Conservation (phyloP, 2,888 invertebrate species). For the Diploptera punctata region DNA sequence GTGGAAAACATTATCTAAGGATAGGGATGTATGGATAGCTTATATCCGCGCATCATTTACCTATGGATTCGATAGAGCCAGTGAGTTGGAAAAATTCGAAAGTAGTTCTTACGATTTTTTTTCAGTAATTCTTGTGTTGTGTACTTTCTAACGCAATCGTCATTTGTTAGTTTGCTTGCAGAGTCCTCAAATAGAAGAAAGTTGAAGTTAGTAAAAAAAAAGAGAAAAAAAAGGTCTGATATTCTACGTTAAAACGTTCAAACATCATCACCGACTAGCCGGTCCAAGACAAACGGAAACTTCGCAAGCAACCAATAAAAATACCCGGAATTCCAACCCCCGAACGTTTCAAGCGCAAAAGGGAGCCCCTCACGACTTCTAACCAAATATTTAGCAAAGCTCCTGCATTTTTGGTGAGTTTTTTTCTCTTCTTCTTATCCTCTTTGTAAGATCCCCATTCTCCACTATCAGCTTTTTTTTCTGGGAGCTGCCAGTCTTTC, state of each 20-base stretch:
- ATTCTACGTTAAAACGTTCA: constrained; percentile 4
- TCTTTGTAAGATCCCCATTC: background rate
- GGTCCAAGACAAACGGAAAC: constrained; percentile 23
- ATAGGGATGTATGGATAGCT: too few species aligned
- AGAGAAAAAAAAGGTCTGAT: too few species aligned
- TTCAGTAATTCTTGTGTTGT: too few species aligned
- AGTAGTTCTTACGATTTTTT: too few species aligned
- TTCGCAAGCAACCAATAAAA: constrained; percentile 29
- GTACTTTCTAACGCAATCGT: too few species aligned
- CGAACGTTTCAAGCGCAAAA: constrained; percentile 18
- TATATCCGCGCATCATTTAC: too few species aligned
- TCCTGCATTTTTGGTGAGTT: constrained; percentile 21
- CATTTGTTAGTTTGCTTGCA: too few species aligned
- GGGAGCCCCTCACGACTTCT: constrained; percentile 24
- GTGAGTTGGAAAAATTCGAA: too few species aligned
- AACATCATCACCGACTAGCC: background rate
- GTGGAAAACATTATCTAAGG: too few species aligned
- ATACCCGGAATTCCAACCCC: constrained; percentile 24
- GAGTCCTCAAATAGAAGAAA: too few species aligned
- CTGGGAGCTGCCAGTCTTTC: background rate
- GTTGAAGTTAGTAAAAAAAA: background rate
- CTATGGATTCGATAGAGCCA: too few species aligned
- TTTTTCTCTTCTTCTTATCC: background rate
- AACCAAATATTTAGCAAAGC: constrained; percentile 31
- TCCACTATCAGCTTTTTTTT: background rate